Evolutionary conservation across 2,888 invertebrate genomes (phyloP).

Genomic region (Lochmaea capreae): DNA sequence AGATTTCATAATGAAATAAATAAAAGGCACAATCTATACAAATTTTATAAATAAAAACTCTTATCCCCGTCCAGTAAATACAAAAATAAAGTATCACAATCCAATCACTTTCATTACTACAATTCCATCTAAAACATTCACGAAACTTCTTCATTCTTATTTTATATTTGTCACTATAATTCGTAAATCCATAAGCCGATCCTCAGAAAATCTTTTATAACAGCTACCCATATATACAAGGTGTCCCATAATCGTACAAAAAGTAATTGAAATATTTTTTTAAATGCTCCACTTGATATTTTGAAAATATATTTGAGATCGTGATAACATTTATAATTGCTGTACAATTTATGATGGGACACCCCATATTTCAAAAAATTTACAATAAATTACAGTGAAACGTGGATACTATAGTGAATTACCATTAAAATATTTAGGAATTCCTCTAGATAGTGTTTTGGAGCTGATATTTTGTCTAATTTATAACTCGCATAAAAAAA

Average conservation of each 20-base stretch:
- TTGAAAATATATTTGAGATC: too few species aligned
- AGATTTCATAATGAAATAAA: slow-evolving; percentile 61
- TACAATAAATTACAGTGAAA: too few species aligned
- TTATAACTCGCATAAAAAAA: too few species aligned
- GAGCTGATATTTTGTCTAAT: too few species aligned
- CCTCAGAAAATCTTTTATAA: background rate
- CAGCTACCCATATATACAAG: background rate
- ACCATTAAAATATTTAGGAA: too few species aligned
- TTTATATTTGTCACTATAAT: slow-evolving; percentile 13
- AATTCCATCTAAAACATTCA: slow-evolving; percentile 44
- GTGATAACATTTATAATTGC: too few species aligned
- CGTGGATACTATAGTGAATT: too few species aligned
- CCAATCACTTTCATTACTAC: slow-evolving; percentile 54
- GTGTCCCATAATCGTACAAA: background rate
- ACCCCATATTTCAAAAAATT: too few species aligned
- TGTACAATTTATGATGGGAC: too few species aligned
- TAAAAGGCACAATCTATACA: slow-evolving; percentile 65
- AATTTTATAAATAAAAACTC: slow-evolving; percentile 58
- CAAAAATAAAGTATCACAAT: slow-evolving; percentile 66
- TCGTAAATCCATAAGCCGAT: slow-evolving; percentile 7
- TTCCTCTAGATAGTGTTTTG: too few species aligned
- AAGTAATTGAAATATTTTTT: background rate
- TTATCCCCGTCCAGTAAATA: slow-evolving; percentile 57
- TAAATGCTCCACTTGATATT: too few species aligned
- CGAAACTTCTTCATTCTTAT: slow-evolving; percentile 6